Evolutionary conservation across 1,140 invertebrate species (phyloP).

Genomic region (Pogonomyrmex barbatus): DNA sequence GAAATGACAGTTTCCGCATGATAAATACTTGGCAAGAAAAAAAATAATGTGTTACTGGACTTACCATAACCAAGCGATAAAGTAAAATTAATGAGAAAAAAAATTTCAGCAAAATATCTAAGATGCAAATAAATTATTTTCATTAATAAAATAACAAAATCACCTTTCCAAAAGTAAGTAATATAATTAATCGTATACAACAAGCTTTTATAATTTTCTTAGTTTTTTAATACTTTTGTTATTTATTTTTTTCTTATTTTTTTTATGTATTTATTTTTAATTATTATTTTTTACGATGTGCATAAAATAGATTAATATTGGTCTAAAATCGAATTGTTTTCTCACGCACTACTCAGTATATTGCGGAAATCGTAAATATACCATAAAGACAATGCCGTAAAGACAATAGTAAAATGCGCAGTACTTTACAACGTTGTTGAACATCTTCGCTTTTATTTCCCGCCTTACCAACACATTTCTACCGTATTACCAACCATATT

Average conservation of each 20-base stretch:
- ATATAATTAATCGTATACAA: background rate
- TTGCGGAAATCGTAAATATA: background rate
- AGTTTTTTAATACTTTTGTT: background rate
- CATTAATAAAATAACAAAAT: constrained; percentile 13
- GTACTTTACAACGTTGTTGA: constrained; percentile 3
- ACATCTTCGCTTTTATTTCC: background rate
- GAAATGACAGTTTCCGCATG: constrained; percentile 25
- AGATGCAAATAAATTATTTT: background rate
- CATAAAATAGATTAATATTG: background rate
- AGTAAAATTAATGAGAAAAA: background rate
- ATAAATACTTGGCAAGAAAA: constrained; percentile 28
- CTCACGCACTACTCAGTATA: background rate
- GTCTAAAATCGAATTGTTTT: background rate
- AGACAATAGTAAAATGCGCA: constrained; percentile 29
- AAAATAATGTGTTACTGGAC: background rate
- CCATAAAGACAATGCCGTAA: constrained; percentile 16
- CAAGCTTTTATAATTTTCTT: background rate
- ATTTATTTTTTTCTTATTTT: background rate
- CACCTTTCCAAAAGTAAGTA: background rate
- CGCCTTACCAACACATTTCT: background rate
- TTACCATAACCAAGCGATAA: background rate
- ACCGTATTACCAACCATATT: no score
- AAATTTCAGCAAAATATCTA: background rate
- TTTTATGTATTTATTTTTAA: background rate
- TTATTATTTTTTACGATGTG: background rate